Conservation (phyloP, 1,140 invertebrate genomes). For the Drosophila mauritiana region DNA sequence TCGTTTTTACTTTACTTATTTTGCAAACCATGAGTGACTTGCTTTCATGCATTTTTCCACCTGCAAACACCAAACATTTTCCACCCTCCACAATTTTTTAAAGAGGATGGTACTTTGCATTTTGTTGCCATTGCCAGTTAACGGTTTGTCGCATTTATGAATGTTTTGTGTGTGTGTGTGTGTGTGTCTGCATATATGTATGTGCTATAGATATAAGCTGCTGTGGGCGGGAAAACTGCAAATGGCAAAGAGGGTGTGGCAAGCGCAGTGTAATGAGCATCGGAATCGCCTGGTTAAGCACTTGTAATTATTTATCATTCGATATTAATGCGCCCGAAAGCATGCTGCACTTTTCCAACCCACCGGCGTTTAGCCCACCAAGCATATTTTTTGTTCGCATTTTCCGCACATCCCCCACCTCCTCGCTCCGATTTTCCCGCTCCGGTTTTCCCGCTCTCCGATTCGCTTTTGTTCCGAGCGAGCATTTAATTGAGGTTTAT, state of each 20-base stretch:
- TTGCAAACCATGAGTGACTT: not conserved
- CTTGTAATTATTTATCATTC: slow-evolving; percentile 55
- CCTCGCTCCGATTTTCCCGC: not conserved
- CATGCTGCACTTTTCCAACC: slow-evolving; percentile 23
- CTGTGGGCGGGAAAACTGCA: not conserved
- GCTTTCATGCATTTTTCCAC: not conserved
- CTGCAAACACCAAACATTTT: not conserved
- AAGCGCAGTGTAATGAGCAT: slow-evolving; percentile 42
- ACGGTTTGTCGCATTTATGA: slow-evolving; percentile 40
- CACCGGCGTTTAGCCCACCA: not conserved
- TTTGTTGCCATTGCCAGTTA: slow-evolving; percentile 42
- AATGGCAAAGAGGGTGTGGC: not conserved
- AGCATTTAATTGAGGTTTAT: slow-evolving; percentile 61
- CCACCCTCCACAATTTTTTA: not conserved
- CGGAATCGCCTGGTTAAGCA: slow-evolving; percentile 48
- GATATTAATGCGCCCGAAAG: slow-evolving; percentile 49
- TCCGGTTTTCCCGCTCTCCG: not conserved
- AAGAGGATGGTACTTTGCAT: slow-evolving; percentile 15
- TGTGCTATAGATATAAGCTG: too few relatives aligned
- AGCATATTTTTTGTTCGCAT: not conserved
- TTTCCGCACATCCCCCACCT: not conserved
- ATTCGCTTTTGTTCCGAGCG: slow-evolving; percentile 9
- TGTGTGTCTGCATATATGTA: slow-evolving; percentile 8
- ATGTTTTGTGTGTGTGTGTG: slow-evolving; percentile 23
- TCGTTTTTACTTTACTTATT: not conserved